Evolutionary conservation across 2,888 invertebrate species (phyloP).

Genomic region (Pedicia rivosa): DNA sequence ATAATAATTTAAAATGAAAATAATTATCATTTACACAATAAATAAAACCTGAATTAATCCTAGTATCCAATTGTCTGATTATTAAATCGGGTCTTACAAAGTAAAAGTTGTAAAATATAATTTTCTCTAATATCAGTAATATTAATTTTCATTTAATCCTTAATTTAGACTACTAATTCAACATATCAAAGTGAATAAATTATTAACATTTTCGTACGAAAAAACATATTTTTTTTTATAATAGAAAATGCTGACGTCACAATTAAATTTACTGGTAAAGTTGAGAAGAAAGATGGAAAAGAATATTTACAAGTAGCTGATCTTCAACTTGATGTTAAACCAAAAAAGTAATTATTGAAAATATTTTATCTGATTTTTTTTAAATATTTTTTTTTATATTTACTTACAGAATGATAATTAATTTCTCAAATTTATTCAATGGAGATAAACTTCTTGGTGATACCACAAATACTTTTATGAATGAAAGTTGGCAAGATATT

Average conservation of each 20-base stretch:
- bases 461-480: constrained; percentile 8
- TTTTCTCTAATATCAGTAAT: too few relatives aligned
- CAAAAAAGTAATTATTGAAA: constrained; percentile 20
- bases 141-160: too few relatives aligned
- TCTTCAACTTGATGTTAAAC: constrained; percentile 24
- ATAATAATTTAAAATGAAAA: not conserved
- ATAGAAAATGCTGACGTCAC: constrained; percentile 23
- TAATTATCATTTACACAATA: too few relatives aligned
- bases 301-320: constrained; percentile 22
- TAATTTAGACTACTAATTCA: not conserved
- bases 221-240: too few relatives aligned
- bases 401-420: constrained; percentile 12
- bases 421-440: constrained; percentile 14
- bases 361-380: not conserved
- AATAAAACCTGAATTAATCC: too few relatives aligned
- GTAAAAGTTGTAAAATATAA: too few relatives aligned
- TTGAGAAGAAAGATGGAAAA: constrained; percentile 19
- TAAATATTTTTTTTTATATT: not conserved
- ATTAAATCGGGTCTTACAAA: too few relatives aligned
- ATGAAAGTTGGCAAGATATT: constrained; percentile 16
- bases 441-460: constrained; percentile 8
- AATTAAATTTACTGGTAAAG: constrained; percentile 24
- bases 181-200: not conserved
- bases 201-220: not conserved
- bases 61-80: too few relatives aligned